These are phyloP conservation scores for Machimus rusticus DNA, from an alignment of 2,888 invertebrate genomes.

Conservation along the genomic window DNA sequence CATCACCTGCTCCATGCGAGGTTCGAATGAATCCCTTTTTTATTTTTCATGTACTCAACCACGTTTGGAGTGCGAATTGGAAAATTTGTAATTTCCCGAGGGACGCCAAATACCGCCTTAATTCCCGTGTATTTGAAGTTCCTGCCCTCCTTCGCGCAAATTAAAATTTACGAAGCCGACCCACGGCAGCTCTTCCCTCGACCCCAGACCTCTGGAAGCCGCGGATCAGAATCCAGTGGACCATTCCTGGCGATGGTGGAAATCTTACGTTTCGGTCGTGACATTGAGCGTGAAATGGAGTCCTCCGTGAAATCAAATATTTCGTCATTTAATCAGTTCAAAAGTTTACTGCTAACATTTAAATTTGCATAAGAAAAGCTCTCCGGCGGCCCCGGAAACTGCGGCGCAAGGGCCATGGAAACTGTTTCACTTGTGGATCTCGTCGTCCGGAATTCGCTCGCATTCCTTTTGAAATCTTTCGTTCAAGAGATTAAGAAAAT, in stretches of 20 bases:
- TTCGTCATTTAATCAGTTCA: neutral
- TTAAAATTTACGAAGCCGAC: neutral
- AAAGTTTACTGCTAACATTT: neutral
- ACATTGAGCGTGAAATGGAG: constrained; percentile 11
- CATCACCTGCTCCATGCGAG: neutral
- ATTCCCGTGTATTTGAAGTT: neutral
- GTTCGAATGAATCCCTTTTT: neutral
- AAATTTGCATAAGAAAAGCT: neutral
- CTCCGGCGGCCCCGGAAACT: neutral
- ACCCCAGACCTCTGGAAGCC: neutral
- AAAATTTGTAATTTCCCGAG: neutral
- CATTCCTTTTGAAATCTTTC: neutral
- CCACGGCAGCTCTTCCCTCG: neutral
- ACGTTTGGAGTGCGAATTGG: neutral
- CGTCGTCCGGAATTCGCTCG: neutral
- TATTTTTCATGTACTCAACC: neutral
- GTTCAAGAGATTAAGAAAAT: neutral
- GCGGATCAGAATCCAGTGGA: neutral
- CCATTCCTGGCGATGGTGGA: neutral
- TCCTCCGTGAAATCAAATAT: neutral
- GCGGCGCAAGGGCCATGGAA: neutral
- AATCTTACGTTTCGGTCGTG: neutral
- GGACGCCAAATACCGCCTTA: neutral
- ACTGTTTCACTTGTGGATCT: neutral
- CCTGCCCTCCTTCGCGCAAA: neutral